phyloP scores from a whole-genome alignment of 2,888 invertebrate species.

The Cerceris rybyensis region DNA sequence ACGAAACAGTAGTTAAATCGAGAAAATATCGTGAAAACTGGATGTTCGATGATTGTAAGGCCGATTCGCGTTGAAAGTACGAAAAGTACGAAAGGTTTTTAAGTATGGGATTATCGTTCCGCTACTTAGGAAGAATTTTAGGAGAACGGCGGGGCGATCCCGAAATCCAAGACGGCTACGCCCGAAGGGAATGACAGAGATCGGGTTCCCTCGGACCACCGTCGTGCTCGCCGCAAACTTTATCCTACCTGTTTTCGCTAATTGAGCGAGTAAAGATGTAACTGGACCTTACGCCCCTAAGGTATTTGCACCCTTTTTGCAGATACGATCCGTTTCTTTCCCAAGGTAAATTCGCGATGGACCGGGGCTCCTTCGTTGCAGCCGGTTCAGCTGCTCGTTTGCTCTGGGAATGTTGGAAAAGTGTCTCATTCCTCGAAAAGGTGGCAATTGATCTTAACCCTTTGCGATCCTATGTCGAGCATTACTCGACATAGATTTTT shows the following conservation, averaged over 20 bases:
- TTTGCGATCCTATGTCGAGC: no score
- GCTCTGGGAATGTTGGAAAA: constrained; percentile 15
- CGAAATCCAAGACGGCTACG: constrained; percentile 78
- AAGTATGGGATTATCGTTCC: constrained; percentile 75
- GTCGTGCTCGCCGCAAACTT: constrained; percentile 77
- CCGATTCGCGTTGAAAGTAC: constrained; percentile 33
- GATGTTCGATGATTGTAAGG: background rate
- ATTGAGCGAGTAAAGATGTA: constrained; percentile 82
- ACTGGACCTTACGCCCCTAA: constrained; percentile 80
- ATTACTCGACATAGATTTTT: no score
- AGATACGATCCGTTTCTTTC: constrained; percentile 75
- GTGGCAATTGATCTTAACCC: no score
- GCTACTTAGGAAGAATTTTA: constrained; percentile 77
- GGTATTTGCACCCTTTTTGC: constrained; percentile 79
- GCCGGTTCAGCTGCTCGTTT: constrained; percentile 36
- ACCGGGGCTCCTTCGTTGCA: constrained; percentile 37
- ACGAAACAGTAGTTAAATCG: background rate
- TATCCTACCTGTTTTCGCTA: constrained; percentile 81
- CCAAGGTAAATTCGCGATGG: constrained; percentile 53
- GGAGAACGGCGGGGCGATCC: constrained; percentile 68
- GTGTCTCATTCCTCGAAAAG: background rate
- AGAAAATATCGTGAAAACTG: background rate
- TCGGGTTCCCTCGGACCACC: constrained; percentile 81
- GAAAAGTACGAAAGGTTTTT: constrained; percentile 58
- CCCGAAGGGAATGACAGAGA: constrained; percentile 77